A percentile compares a stretch with the other conserved stretches of the same genome.
Conservation (phyloP, 1,140 invertebrate species). For the Onthophagus taurus region DNA sequence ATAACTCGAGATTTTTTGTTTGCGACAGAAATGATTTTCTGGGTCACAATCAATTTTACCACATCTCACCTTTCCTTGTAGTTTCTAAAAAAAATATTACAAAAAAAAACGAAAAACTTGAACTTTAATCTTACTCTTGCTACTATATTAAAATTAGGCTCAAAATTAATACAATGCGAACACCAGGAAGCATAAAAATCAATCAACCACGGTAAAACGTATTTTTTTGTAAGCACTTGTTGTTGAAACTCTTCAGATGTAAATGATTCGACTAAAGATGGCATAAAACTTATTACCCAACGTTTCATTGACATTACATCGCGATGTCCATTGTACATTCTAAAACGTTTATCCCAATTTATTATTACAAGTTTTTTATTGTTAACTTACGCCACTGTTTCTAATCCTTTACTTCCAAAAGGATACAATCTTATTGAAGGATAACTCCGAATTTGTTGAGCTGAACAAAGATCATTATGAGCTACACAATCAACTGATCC, state of each 20-base stretch:
- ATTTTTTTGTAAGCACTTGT: slow-evolving; percentile 37
- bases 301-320: slow-evolving; percentile 47
- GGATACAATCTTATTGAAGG: slow-evolving; percentile 64
- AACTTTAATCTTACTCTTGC: slow-evolving; percentile 45
- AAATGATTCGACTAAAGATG: slow-evolving; percentile 41
- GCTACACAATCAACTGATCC: slow-evolving; percentile 60
- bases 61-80: slow-evolving; percentile 60
- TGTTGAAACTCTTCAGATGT: slow-evolving; percentile 34
- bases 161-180: slow-evolving; percentile 59
- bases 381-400: slow-evolving; percentile 43
- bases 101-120: not conserved
- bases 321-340: slow-evolving; percentile 50
- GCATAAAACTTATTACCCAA: slow-evolving; percentile 53
- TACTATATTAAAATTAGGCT: slow-evolving; percentile 57
- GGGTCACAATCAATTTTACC: slow-evolving; percentile 79
- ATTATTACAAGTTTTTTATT: slow-evolving; percentile 4
- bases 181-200: slow-evolving; percentile 74
- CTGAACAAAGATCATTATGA: slow-evolving; percentile 46
- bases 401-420: slow-evolving; percentile 40
- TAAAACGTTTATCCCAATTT: slow-evolving; percentile 38
- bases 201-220: slow-evolving; percentile 48
- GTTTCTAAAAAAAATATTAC: slow-evolving; percentile 25
- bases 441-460: slow-evolving; percentile 54
- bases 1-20: slow-evolving; percentile 56
- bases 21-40: slow-evolving; percentile 59